Evolutionary conservation across 2,113 vertebrate species (phyloP).

Genomic region (Eubucco bourcierii): DNA sequence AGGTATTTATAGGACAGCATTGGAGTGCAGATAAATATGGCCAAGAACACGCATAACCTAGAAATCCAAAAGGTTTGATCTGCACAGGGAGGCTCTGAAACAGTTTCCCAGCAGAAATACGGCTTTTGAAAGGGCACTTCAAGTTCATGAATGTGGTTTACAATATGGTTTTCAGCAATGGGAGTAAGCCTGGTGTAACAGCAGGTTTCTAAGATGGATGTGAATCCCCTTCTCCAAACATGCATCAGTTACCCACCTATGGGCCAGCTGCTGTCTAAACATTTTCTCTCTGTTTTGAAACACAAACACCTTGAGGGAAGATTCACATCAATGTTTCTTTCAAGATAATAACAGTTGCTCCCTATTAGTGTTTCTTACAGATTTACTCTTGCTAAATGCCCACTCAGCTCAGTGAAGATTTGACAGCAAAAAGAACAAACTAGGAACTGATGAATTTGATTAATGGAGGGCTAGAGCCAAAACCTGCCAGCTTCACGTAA

Average conservation of each 20-base stretch:
- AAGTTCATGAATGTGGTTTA: neutral
- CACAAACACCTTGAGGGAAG: constrained; percentile 1
- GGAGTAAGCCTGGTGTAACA: neutral
- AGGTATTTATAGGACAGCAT: constrained; percentile 54
- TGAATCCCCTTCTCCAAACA: neutral
- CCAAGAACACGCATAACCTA: constrained; percentile 42
- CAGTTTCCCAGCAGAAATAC: neutral
- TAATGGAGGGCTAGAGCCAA: neutral
- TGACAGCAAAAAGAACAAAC: constrained; percentile 11
- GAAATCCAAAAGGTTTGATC: neutral
- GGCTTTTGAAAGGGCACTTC: neutral
- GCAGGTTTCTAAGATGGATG: neutral
- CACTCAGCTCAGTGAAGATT: neutral
- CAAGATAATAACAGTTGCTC: neutral
- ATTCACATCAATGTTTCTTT: neutral
- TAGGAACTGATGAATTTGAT: neutral
- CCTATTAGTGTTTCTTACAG: neutral
- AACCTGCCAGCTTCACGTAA: neutral
- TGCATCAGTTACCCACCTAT: neutral
- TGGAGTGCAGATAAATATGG: constrained; percentile 36
- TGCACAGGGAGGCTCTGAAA: neutral
- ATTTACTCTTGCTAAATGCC: constrained; percentile 15
- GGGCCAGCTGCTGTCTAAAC: neutral
- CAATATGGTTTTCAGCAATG: neutral
- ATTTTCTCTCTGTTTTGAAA: neutral